Base-by-base conservation (phyloP, 2,113 vertebrate genomes). In the Ariopsis seemanni region DNA sequence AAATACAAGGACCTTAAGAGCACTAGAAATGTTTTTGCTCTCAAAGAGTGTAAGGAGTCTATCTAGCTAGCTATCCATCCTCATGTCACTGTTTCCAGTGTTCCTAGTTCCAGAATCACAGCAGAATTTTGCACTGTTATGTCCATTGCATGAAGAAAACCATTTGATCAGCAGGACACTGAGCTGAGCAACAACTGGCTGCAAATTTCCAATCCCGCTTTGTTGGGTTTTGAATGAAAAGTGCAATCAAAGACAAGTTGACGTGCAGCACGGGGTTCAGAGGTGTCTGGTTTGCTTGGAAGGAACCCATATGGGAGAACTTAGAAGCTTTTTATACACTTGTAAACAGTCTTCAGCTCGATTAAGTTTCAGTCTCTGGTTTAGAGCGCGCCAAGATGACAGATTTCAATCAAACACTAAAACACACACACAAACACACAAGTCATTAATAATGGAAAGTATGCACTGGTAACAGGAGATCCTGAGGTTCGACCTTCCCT, bases 401-500 rank as follows among this genome's bases (percentile, higher is more conserved):
- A 15, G 30, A 25, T 77, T 62, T 78, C 42, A 7, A 12, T 4
- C 12, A 15, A 20, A 25, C 65, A 57, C 60, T 53, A 17, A n/a
- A 60, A 42, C 18, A 42, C 2, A 8, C 50, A 52, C 69, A 67
- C 1, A 50, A 4, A 57, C 60, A 63, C n/a, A 58, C 22, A 71
- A 58, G n/a, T 80, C 62, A 55, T 20, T 67, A 65, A 80, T 80
- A 83, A 82, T 11, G 79, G 63, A 82, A 87, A 82, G 55, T 58
- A 74, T 83, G 79, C 14, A 18, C n/a, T 57, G n/a, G 63, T 82
- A 82, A 82, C 55, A 74, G 86, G 65, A 86, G 79, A 82, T n/a
- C 4, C 22, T 67, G 77, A 25, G 27, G 63, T 48, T 71, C 55
- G n/a, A 79, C 52, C 85, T 87, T 87, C 86, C 86, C 78, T 67